Evolutionary conservation across 2,797 vertebrate genomes (phyloP), one percentile per base, ranked within the genome.

Genomic region (Limnodromus scolopaceus): DNA sequence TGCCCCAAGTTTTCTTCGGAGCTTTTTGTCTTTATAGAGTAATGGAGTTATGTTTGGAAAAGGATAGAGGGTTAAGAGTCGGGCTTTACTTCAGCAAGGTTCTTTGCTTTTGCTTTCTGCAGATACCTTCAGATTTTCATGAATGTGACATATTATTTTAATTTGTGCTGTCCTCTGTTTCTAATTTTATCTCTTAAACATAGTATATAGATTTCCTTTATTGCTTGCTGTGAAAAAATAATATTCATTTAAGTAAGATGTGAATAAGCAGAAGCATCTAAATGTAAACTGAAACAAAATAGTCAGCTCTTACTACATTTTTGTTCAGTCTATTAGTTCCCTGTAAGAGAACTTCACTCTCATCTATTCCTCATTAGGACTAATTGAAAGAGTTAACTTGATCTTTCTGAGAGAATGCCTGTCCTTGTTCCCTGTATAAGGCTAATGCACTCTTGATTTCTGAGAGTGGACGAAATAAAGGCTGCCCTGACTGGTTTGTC

Each of bases 191-290:
- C 38, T 92, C 88, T 57, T 77, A 77, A 74, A 14, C 8, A 48
- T 68, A 94, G 92, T 80, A 71, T 72, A 86, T 61, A 61, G 72
- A 77, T 90, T 94, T 96, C 27, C 84, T 92, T 96, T 94, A 32
- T 60, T 85, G n/a, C 45, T 90, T 55, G 14, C 41, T 32, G 34
- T 63, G 57, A 75, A 89, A 91, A 92, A 81, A 54, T 70, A 84
- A 30, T 43, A 51, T 79, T 95, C 41, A 94, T 89, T 86, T 89
- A 89, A 84, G 72, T 75, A 89, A 87, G 63, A 66, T 27, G 25
- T 57, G n/a, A 48, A 36, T 49, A 34, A 76, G 54, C 19, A 91
- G 66, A 72, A 74, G 13, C 22, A 91, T 58, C 63, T 82, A 84
- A 92, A 72, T 45, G 43, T 51, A 82, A 85, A 65, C 53, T 49